Base-by-base conservation (phyloP, 2,888 invertebrate genomes). In the Amblyjoppa proteus region DNA sequence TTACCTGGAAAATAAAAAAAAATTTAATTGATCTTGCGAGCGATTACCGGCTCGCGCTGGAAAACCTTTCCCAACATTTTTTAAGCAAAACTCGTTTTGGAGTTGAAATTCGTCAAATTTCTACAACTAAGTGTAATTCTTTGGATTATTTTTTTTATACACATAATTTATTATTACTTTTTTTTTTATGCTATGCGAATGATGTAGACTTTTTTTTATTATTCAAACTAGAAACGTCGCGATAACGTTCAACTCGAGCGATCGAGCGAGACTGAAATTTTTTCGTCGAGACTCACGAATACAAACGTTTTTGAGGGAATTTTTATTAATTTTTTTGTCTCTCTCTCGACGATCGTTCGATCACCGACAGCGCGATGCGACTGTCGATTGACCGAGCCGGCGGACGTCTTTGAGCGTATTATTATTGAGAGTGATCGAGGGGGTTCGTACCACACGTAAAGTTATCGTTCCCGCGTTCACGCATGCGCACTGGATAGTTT, bases 401-500 rank as follows among this genome's bases (percentile, higher is more conserved):
- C 81, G 71, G 80, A 16, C 81, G 75, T 51, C 49, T 81, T 77
- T 82, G 78, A 76, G 79, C 49, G 78, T 85, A 73, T 82, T 83
- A 86, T 78, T 74, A 68, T 78, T 76, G 78, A 84, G 85, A 74
- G 58, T 49, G 61, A 25, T 70, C 68, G 61, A 80, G 78, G 76
- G 79, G 76, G 79, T 82, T 86, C 76, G 81, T 84, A 76, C 49
- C 86, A 83, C 83, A 87, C 85, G 89, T 88, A 89, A 90, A 91
- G 89, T 92, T 91, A 91, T 91, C 87, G 85, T 91, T 92, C 90
- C 90, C 91, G 90, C 91, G 89, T 90, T 84, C 66, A 87, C 92
- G 91, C 91, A 91, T 91, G 92, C 92, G 92, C 88, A 89, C 31
- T 86, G 25, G 31, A 81, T 87, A 87, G 90, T 92, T 92, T 91